Conservation (phyloP, 2,113 vertebrate species). For the Takifugu bimaculatus region DNA sequence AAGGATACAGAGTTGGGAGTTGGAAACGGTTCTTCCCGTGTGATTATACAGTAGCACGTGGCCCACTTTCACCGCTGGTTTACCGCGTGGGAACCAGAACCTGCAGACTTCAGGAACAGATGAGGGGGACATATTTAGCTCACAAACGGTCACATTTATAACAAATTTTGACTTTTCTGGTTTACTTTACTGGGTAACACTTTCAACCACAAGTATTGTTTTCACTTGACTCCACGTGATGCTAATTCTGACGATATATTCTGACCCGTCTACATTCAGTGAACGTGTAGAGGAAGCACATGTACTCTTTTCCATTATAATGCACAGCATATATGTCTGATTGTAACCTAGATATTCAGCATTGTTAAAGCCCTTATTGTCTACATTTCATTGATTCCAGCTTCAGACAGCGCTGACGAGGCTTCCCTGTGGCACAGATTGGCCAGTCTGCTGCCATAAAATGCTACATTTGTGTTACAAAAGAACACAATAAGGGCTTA, state of each 20-base stretch:
- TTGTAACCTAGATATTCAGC: constrained; percentile 48
- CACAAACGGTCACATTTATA: neutral
- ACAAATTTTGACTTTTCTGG: no score
- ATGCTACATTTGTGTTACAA: neutral
- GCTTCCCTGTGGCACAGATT: constrained; percentile 44
- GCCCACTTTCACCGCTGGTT: neutral
- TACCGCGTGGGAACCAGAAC: constrained; percentile 27
- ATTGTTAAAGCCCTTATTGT: constrained; percentile 62
- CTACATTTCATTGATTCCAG: neutral
- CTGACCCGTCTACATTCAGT: neutral
- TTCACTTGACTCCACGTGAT: neutral
- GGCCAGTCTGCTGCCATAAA: constrained; percentile 53
- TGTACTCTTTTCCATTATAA: constrained; percentile 40
- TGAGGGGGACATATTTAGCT: no score
- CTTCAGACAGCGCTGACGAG: neutral
- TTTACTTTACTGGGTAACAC: neutral
- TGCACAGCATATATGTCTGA: constrained; percentile 33
- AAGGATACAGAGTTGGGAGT: constrained; percentile 38
- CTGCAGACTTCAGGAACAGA: neutral
- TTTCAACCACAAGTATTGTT: constrained; percentile 8
- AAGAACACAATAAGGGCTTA: constrained; percentile 58
- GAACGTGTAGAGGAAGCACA: constrained; percentile 22
- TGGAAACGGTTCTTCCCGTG: constrained; percentile 15
- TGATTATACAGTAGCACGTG: neutral
- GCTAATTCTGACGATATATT: constrained; percentile 14